A percentile compares a stretch with the other conserved stretches of the same genome.
phyloP scores from a whole-genome alignment of 2,888 invertebrate genomes.

The Amiota communis region DNA sequence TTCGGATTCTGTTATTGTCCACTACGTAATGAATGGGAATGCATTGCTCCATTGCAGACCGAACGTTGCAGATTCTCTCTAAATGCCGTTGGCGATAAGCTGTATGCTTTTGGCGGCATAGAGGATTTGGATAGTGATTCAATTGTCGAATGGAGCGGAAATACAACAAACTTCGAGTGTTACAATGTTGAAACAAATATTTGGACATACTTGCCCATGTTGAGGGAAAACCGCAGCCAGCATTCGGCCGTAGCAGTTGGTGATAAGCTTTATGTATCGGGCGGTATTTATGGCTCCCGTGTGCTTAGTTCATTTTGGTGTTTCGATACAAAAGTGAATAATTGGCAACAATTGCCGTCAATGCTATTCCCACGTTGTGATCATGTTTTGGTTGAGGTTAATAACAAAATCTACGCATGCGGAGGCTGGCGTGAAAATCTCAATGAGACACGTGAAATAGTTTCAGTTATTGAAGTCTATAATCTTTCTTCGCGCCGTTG shows the following conservation, averaged over 20 bases:
- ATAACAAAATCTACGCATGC: conserved; percentile 77
- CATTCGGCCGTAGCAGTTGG: conserved; percentile 75
- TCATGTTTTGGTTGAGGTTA: conserved; percentile 78
- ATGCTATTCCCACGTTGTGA: conserved; percentile 79
- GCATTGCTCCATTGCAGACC: conserved; percentile 79
- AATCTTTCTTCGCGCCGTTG: conserved; percentile 77
- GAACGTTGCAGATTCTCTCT: conserved; percentile 81
- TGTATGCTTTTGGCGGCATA: conserved; percentile 80
- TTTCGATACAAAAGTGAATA: conserved; percentile 75
- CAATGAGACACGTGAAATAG: conserved; percentile 75
- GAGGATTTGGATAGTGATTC: conserved; percentile 75
- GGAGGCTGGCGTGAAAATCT: conserved; percentile 80
- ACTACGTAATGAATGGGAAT: conserved; percentile 78
- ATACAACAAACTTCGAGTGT: conserved; percentile 75
- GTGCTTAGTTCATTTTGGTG: conserved; percentile 75
- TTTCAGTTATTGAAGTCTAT: conserved; percentile 79
- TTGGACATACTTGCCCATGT: conserved; percentile 77
- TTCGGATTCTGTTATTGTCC: conserved; percentile 82
- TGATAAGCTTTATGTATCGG: conserved; percentile 70
- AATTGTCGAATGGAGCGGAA: conserved; percentile 61
- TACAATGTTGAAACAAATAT: conserved; percentile 76
- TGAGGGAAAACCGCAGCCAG: conserved; percentile 77
- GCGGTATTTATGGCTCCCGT: conserved; percentile 61
- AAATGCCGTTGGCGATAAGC: conserved; percentile 75
- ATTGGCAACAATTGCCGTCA: conserved; percentile 76